Conservation (phyloP, 2,797 vertebrate species). For the Cirrhinus molitorella region DNA sequence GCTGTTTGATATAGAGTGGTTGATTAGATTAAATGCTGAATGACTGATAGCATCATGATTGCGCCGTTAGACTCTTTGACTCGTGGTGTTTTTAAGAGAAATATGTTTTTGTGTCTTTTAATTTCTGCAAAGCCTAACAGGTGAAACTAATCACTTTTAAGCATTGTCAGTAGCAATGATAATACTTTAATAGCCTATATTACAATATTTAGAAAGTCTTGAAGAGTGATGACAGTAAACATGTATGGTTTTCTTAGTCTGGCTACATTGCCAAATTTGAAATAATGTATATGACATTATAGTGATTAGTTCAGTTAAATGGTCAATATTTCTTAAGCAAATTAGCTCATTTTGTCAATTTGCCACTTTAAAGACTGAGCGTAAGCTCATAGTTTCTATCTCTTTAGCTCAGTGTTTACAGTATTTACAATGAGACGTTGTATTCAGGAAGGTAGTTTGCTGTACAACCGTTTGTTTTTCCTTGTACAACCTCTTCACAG, state of each 20-base stretch:
- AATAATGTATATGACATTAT: constrained; percentile 46
- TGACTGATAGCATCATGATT: constrained; percentile 69
- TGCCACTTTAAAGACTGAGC: constrained; percentile 66
- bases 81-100: constrained; percentile 48
- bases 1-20: constrained; percentile 56
- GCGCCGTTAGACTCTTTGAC: constrained; percentile 55
- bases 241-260: constrained; percentile 45
- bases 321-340: constrained; percentile 61
- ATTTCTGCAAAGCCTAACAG: constrained; percentile 56
- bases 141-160: constrained; percentile 54
- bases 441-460: constrained; percentile 59
- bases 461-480: constrained; percentile 64
- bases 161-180: constrained; percentile 58
- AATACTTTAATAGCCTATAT: constrained; percentile 47
- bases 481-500: constrained; percentile 66
- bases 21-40: constrained; percentile 71
- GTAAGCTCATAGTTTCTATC: constrained; percentile 63
- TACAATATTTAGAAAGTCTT: constrained; percentile 49
- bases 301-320: constrained; percentile 34
- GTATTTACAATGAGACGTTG: constrained; percentile 52
- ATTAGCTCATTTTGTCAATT: constrained; percentile 69
- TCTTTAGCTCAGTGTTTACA: constrained; percentile 63
- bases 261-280: constrained; percentile 45
- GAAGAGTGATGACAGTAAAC: constrained; percentile 51
- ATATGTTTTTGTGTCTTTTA: constrained; percentile 57